A percentile compares a stretch with the other conserved stretches of the same genome.
phyloP scores from a whole-genome alignment of 2,888 invertebrate species.

The Nasonovia ribisnigri region DNA sequence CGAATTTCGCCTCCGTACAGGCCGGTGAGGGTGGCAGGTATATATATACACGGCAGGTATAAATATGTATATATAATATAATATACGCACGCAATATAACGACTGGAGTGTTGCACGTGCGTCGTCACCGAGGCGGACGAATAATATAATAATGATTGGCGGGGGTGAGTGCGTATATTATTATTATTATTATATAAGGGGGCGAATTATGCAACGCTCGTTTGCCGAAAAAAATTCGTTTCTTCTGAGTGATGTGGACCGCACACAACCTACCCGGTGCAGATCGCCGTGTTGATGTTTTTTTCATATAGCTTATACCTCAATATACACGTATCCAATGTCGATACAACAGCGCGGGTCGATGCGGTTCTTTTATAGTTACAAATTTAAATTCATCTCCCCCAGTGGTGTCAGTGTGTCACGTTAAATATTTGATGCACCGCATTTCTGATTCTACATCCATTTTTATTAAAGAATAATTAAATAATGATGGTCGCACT shows the following conservation, averaged over 20 bases:
- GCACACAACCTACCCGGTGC: background rate
- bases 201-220: background rate
- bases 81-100: slow-evolving; percentile 6
- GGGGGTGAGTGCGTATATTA: background rate
- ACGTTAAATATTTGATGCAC: background rate
- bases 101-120: slow-evolving; percentile 4
- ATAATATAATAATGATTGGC: background rate
- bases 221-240: slow-evolving; percentile 6
- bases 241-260: background rate
- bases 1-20: background rate
- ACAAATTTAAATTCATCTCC: background rate
- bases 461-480: background rate
- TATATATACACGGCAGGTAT: background rate
- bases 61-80: background rate
- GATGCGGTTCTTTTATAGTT: background rate
- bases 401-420: background rate
- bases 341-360: background rate
- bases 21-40: background rate
- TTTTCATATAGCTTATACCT: background rate
- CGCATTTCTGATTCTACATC: background rate
- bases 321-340: background rate
- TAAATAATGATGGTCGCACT: background rate
- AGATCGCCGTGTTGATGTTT: background rate
- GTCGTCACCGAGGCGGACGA: background rate
- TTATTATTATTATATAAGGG: slow-evolving; percentile 11